These are phyloP conservation scores for Taeniopygia guttata DNA, from an alignment of 2,797 vertebrate species.

Conservation along the genomic window DNA sequence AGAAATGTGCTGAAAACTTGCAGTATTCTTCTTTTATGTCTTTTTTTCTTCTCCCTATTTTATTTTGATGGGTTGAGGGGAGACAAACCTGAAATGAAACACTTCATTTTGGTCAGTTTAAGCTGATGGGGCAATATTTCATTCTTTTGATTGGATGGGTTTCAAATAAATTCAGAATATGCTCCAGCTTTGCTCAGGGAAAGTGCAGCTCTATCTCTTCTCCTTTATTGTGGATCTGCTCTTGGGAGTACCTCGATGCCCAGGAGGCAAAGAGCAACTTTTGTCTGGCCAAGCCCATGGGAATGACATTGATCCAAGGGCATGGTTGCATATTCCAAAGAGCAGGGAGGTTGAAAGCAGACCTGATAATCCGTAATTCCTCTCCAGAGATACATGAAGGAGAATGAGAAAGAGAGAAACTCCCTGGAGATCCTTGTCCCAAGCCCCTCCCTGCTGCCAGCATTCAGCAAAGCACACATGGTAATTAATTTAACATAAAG, in stretches of 20 bases:
- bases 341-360: neutral
- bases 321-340: neutral
- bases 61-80: neutral
- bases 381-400: neutral
- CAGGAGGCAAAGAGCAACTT: neutral
- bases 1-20: neutral
- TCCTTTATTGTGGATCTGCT: neutral
- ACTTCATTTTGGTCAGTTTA: slow-evolving; percentile 61
- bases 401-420: neutral
- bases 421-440: neutral
- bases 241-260: neutral
- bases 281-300: neutral
- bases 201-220: neutral
- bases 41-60: neutral
- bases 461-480: neutral
- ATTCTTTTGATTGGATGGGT: slow-evolving; percentile 22
- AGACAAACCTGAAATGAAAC: slow-evolving; percentile 53
- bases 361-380: neutral
- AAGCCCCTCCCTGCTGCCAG: neutral
- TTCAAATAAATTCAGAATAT: slow-evolving; percentile 18
- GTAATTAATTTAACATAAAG: neutral
- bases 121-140: neutral
- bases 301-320: neutral
- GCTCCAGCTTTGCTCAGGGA: neutral
- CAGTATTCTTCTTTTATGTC: neutral